Percentiles rank a stretch among this genome's conserved stretches.
phyloP scores from a whole-genome alignment of 2,113 vertebrate species.

The Tinamus guttatus region DNA sequence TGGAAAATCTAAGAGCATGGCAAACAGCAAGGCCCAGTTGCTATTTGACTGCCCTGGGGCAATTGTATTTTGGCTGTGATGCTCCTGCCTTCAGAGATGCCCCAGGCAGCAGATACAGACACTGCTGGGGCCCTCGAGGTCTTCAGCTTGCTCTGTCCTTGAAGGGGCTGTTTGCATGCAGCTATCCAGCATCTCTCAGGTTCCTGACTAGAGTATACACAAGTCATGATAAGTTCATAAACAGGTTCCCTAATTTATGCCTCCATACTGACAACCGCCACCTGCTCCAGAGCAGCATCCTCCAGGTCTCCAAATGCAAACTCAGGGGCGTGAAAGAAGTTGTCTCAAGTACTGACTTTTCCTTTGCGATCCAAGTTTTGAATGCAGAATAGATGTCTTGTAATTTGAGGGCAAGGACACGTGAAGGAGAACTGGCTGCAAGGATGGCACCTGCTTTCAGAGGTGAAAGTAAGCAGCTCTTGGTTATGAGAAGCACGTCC shows the following conservation, averaged over 20 bases:
- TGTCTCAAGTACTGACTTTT: background rate
- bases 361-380: background rate
- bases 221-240: background rate
- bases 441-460: background rate
- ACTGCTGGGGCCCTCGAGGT: background rate
- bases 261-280: background rate
- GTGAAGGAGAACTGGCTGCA: background rate
- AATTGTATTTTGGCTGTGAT: background rate
- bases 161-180: background rate
- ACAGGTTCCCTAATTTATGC: background rate
- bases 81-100: background rate
- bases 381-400: background rate
- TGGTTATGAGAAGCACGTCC: background rate
- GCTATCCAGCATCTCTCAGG: background rate
- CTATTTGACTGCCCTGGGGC: background rate
- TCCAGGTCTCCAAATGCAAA: background rate
- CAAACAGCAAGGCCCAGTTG: background rate
- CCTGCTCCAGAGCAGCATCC: background rate
- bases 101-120: too few relatives aligned
- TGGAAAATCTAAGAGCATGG: background rate
- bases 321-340: background rate
- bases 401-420: background rate
- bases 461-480: accelerated
- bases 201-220: accelerated
- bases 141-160: background rate